Evolutionary conservation across 2,797 vertebrate genomes (phyloP).

Genomic region (Synanceia verrucosa): DNA sequence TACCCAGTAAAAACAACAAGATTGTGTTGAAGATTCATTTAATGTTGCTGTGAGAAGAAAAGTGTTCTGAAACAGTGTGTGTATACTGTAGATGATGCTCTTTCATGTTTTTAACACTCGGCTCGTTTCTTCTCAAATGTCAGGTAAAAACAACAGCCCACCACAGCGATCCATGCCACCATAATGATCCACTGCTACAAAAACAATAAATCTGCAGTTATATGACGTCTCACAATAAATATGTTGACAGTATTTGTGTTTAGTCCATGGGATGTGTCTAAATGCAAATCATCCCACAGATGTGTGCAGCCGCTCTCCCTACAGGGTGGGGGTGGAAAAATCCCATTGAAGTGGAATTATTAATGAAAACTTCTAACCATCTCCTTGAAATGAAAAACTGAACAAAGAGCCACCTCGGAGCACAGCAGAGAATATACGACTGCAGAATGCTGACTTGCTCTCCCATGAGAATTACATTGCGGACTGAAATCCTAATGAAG

Average conservation of each 20-base stretch:
- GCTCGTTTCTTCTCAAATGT: neutral
- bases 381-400: slow-evolving; percentile 43
- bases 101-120: neutral
- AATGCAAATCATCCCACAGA: slow-evolving; percentile 13
- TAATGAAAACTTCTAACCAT: slow-evolving; percentile 31
- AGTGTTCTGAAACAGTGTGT: neutral
- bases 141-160: neutral
- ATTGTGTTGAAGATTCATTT: neutral
- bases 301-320: neutral
- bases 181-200: neutral
- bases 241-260: slow-evolving; percentile 20
- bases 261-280: neutral
- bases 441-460: slow-evolving; percentile 10
- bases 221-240: slow-evolving; percentile 16
- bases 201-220: slow-evolving; percentile 12
- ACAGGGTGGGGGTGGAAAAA: neutral
- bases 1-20: neutral
- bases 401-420: slow-evolving; percentile 36
- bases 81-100: neutral
- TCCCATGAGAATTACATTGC: slow-evolving; percentile 5
- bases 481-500: slow-evolving; percentile 24
- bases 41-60: neutral
- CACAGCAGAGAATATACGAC: neutral
- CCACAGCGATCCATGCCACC: neutral
- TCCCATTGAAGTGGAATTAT: slow-evolving; percentile 42